These are phyloP conservation scores for Calyptomena viridis DNA, from an alignment of 2,113 vertebrate species.

Conservation along the genomic window DNA sequence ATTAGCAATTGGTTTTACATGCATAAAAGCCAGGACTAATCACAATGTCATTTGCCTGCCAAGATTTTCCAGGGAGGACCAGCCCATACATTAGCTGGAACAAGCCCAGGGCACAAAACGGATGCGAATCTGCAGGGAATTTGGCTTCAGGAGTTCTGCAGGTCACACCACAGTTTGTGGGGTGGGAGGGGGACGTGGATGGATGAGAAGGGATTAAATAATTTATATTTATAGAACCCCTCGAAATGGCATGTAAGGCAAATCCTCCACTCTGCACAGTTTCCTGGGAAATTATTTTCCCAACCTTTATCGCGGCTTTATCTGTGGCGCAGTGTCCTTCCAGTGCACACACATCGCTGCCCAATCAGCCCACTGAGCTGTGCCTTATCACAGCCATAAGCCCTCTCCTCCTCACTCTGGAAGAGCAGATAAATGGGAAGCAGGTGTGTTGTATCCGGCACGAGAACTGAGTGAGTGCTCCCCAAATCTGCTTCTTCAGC, in stretches of 20 bases:
- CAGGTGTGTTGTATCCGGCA: neutral
- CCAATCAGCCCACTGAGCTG: neutral
- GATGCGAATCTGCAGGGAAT: neutral
- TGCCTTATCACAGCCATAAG: neutral
- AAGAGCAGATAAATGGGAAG: slow-evolving; percentile 44
- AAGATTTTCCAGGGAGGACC: fast-evolving
- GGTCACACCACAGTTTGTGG: neutral
- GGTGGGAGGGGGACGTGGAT: neutral
- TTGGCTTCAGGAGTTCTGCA: neutral
- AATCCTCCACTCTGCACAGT: neutral
- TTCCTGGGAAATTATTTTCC: neutral
- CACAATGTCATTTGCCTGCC: neutral
- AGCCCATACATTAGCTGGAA: neutral
- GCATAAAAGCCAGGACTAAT: neutral
- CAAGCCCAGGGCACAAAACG: fast-evolving
- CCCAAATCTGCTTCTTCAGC: slow-evolving; percentile 51
- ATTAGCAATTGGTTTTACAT: neutral
- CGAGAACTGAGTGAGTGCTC: slow-evolving; percentile 14
- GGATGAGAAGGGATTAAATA: neutral
- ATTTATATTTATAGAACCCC: neutral
- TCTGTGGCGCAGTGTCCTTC: neutral
- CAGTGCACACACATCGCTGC: fast-evolving
- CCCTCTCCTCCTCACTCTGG: slow-evolving; percentile 15
- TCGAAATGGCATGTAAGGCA: neutral
- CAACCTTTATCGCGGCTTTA: neutral